Evolutionary conservation across 2,888 invertebrate species (phyloP).

Genomic region (Myopa testacea): DNA sequence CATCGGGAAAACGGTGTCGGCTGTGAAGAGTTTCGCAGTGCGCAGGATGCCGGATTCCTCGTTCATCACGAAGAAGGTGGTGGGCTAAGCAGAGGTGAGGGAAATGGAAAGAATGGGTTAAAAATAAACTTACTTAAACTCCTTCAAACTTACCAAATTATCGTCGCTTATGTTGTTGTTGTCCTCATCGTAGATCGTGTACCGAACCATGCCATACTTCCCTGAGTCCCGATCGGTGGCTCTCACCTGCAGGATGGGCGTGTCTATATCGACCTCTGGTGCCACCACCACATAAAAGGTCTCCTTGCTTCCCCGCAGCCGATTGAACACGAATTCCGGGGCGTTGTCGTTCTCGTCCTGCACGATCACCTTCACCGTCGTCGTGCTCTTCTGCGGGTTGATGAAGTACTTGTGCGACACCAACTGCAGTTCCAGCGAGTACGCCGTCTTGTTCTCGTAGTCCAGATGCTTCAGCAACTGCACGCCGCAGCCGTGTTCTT

Average conservation of each 20-base stretch:
- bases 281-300: slow-evolving; percentile 86
- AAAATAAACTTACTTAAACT: background rate
- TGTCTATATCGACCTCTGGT: slow-evolving; percentile 78
- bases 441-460: slow-evolving; percentile 80
- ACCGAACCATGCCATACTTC: slow-evolving; percentile 82
- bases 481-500: slow-evolving; percentile 86
- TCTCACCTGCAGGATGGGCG: slow-evolving; percentile 84
- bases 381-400: slow-evolving; percentile 80
- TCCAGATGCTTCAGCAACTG: slow-evolving; percentile 79
- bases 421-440: slow-evolving; percentile 80
- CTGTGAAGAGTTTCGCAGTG: slow-evolving; percentile 80
- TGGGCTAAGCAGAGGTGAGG: slow-evolving; percentile 53
- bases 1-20: slow-evolving; percentile 77
- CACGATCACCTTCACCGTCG: slow-evolving; percentile 84
- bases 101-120: background rate
- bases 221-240: slow-evolving; percentile 90
- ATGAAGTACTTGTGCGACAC: slow-evolving; percentile 85
- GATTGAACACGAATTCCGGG: slow-evolving; percentile 83
- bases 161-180: slow-evolving; percentile 59
- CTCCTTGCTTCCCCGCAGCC: slow-evolving; percentile 72
- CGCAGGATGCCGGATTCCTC: slow-evolving; percentile 80
- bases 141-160: slow-evolving; percentile 54
- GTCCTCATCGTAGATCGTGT: slow-evolving; percentile 69
- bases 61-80: slow-evolving; percentile 78
- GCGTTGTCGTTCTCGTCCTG: slow-evolving; percentile 90